phyloP scores from a whole-genome alignment of 2,113 vertebrate genomes.

The Scytalopus superciliaris region DNA sequence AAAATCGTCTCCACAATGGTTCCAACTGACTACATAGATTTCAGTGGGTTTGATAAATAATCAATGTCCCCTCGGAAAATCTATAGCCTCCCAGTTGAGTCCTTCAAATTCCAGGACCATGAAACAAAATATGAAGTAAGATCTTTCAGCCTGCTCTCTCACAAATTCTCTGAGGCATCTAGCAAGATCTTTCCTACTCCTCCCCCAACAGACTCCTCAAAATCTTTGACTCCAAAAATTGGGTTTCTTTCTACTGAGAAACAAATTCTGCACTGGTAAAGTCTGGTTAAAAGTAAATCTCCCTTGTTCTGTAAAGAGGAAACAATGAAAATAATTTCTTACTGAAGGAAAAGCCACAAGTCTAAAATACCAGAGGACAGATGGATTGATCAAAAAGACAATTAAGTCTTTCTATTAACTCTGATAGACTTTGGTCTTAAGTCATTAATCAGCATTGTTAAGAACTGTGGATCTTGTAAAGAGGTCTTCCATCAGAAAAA shows the following conservation, averaged over 20 bases:
- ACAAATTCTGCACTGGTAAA: neutral
- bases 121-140: neutral
- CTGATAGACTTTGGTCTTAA: neutral
- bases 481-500: neutral
- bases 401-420: neutral
- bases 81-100: neutral
- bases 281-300: neutral
- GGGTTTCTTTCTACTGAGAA: neutral
- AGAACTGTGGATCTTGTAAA: neutral
- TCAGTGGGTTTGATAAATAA: neutral
- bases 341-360: neutral
- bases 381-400: neutral
- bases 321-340: neutral
- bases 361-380: neutral
- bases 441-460: neutral
- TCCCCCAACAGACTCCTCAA: neutral
- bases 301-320: neutral
- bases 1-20: neutral
- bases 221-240: neutral
- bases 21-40: neutral
- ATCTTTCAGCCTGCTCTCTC: neutral
- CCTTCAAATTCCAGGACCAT: neutral
- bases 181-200: neutral
- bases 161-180: neutral
- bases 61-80: neutral